phyloP scores from a whole-genome alignment of 2,797 vertebrate species.

The Gastrophryne carolinensis region DNA sequence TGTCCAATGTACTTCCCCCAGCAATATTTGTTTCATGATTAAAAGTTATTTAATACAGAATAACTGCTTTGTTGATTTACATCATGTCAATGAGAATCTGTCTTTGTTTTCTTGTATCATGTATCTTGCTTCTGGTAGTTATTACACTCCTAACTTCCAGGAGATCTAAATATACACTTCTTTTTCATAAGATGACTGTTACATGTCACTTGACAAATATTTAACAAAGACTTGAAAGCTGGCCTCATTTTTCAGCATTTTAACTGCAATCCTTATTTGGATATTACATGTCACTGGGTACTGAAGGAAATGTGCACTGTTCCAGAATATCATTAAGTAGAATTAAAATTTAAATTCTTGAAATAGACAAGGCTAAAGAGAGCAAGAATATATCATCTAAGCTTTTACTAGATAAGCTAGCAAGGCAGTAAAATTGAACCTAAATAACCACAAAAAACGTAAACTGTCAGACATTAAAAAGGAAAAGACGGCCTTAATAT shows the following conservation, averaged over 20 bases:
- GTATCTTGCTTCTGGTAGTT: neutral
- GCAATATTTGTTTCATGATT: too few species aligned
- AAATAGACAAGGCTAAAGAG: neutral
- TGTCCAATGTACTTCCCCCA: too few species aligned
- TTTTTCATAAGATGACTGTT: conserved; percentile 8
- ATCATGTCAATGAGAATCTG: neutral
- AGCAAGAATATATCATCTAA: neutral
- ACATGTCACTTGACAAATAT: conserved; percentile 42
- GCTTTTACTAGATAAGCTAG: too few species aligned
- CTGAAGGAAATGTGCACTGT: conserved; percentile 1
- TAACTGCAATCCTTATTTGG: conserved; percentile 41
- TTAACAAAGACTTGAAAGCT: conserved; percentile 30
- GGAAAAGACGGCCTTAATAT: too few species aligned
- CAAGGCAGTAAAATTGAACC: too few species aligned
- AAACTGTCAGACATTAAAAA: too few species aligned
- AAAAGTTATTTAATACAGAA: too few species aligned
- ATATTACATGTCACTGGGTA: conserved; percentile 14
- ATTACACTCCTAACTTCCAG: neutral
- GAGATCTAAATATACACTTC: conserved; percentile 8
- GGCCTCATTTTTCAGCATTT: conserved; percentile 6
- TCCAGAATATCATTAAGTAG: conserved; percentile 5
- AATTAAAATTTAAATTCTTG: conserved; percentile 19
- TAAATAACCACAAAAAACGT: too few species aligned
- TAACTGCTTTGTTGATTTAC: neutral
- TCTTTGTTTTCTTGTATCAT: neutral